Evolutionary conservation across 2,797 vertebrate genomes (phyloP), one percentile per base, ranked within the genome.

Genomic region (Bradypodion pumilum): DNA sequence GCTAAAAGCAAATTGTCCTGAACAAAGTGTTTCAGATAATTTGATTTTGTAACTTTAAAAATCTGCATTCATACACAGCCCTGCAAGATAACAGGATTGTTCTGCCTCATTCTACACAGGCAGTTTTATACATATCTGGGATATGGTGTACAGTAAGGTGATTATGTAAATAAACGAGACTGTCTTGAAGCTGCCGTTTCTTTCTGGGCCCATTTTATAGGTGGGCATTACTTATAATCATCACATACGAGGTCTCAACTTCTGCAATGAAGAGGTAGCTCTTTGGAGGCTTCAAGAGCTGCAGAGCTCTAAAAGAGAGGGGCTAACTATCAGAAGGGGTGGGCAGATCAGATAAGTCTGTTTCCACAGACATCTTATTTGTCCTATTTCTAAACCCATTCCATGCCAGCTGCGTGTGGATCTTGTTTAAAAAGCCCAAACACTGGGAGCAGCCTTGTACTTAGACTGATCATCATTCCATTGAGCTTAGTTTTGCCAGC

Each of bases 101-200:
- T 74, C 80, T 88, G 79, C 59, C 86, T 76, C 75, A 74, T 85
- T 89, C 90, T 32, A 46, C 29, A 49, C 23, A 40, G 19, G 23
- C 83, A 72, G 35, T 2, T 80, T 29, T 65, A n/a, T 78, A 89
- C 89, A 79, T 65, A 65, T 5, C 74, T 0, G 0, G 32, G 68
- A 59, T 77, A 49, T 12, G 19, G 0, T 0, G 23, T 78, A 79
- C 70, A 79, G 21, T 60, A 46, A 80, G 49, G 15, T 0, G 2
- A 70, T 80, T 89, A 35, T 74, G 83, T 49, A 86, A 89, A 86
- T 27, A 44, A 44, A 80, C n/a, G 0, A 56, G 0, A n/a, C n/a
- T n/a, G n/a, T 25, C 37, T 25, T 25, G 7, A 52, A 9, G 16
- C 15, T 32, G 27, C 32, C 80, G 25, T 25, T 68, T 75, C 23